These are phyloP conservation scores for Adoxophyes honmai DNA, from an alignment of 1,140 invertebrate species.

Conservation along the genomic window DNA sequence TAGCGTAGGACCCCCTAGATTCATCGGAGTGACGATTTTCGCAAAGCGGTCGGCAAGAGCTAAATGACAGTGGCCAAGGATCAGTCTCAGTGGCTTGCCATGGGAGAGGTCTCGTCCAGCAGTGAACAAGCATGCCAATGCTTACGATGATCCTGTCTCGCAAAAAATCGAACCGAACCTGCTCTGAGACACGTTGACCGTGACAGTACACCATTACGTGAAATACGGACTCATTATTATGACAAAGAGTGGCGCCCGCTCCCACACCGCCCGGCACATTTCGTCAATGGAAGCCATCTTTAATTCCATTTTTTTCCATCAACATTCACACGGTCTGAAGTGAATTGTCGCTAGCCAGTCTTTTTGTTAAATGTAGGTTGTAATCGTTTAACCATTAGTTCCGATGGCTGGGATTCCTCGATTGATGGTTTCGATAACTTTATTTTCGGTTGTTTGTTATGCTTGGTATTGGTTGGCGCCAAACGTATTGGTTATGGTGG, in stretches of 20 bases:
- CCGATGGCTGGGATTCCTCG: slow-evolving; percentile 16
- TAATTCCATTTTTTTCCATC: slow-evolving; percentile 31
- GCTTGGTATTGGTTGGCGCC: slow-evolving; percentile 3
- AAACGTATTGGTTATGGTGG: neutral
- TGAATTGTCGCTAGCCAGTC: slow-evolving; percentile 35
- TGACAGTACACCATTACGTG: slow-evolving; percentile 34
- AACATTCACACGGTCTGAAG: slow-evolving; percentile 56
- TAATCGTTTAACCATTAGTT: slow-evolving; percentile 27
- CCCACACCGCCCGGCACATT: slow-evolving; percentile 47
- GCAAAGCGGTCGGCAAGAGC: too few relatives aligned
- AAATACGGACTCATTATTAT: slow-evolving; percentile 43
- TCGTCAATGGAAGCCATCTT: slow-evolving; percentile 48
- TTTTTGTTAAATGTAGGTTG: slow-evolving; percentile 27
- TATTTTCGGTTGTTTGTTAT: slow-evolving; percentile 15
- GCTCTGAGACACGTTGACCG: neutral
- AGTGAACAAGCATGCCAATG: too few relatives aligned
- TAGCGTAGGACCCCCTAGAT: too few relatives aligned
- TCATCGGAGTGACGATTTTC: too few relatives aligned
- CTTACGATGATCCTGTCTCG: too few relatives aligned
- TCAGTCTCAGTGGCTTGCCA: too few relatives aligned
- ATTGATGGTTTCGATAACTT: slow-evolving; percentile 37
- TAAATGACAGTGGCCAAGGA: too few relatives aligned
- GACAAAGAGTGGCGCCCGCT: slow-evolving; percentile 50
- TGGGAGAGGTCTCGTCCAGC: too few relatives aligned
- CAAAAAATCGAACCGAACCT: too few relatives aligned